Evolutionary conservation across 1,140 invertebrate genomes (phyloP), one percentile per base, ranked within the genome.

Genomic region (Vanessa atalanta): DNA sequence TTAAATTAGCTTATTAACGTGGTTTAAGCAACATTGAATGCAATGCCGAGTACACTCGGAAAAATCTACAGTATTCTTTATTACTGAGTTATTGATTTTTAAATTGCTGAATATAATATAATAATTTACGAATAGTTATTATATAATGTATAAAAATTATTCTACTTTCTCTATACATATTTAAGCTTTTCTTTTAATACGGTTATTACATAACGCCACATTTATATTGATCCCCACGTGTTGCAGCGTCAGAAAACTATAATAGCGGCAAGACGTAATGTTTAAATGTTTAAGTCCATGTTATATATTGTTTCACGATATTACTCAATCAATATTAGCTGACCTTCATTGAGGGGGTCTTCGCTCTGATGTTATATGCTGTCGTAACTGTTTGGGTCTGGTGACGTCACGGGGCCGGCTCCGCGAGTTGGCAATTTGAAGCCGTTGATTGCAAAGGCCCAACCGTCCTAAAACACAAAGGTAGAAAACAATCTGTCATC

Each of bases 381-480:
- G 80, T 93, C 92, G 75, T 93, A 93, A 79, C 88, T 93, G 80
- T 93, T 93, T 16, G 92, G 89, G 81, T 93, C 91, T 8, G 92
- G 88, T 31, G 85, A 85, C 15, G 79, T 78, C 43, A 75, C 78
- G 57, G 88, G 84, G 0, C 88, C 84, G 4, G 88, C 61, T 3
- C 83, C 83, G 9, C 88, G 81, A 0, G 84, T 70, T 0, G 91
- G 90, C 64, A 93, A 71, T 73, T 89, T 93, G 83, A 89, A 93
- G 0, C 93, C 93, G 57, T 88, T 93, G 16, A 85, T 74, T 8
- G 88, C 72, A 66, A 93, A 94, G 9, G 84, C 83, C 87, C 91
- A 90, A 8, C 93, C 93, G 78, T 94, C 93, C 93, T 94, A 77
- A 47, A 88, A 92, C 66, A 70, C 12, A 9, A 43, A 9, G 7